Conservation (phyloP, 2,113 vertebrate species). For the Acinonyx jubatus region DNA sequence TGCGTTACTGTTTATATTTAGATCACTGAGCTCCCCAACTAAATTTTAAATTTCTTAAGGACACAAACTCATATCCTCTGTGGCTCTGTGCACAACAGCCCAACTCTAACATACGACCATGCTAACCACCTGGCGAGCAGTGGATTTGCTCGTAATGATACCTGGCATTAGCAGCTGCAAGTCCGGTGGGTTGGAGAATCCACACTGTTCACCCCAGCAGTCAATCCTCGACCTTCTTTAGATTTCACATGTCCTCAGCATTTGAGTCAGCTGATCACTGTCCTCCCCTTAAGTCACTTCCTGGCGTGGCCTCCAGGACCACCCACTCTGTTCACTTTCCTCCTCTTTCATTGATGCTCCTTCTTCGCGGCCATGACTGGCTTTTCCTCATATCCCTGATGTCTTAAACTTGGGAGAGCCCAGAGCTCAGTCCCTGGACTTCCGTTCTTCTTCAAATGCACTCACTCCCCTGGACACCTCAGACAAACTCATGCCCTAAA, state of each 20-base stretch:
- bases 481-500: neutral
- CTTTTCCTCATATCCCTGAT: neutral
- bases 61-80: neutral
- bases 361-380: fast-evolving
- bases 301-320: neutral
- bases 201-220: fast-evolving
- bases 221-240: neutral
- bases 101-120: neutral
- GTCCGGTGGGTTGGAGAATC: neutral
- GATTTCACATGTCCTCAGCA: neutral
- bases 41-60: neutral
- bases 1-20: neutral
- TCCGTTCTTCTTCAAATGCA: neutral
- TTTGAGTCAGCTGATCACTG: neutral
- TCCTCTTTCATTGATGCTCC: too few species aligned
- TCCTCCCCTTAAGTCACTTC: neutral
- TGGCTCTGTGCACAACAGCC: neutral
- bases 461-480: neutral
- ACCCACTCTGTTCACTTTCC: neutral
- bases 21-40: neutral
- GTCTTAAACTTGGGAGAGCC: neutral
- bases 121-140: fast-evolving
- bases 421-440: neutral
- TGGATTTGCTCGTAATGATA: neutral
- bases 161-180: fast-evolving